Evolutionary conservation across 2,113 vertebrate species (phyloP).

Genomic region (Ornithorhynchus anatinus): DNA sequence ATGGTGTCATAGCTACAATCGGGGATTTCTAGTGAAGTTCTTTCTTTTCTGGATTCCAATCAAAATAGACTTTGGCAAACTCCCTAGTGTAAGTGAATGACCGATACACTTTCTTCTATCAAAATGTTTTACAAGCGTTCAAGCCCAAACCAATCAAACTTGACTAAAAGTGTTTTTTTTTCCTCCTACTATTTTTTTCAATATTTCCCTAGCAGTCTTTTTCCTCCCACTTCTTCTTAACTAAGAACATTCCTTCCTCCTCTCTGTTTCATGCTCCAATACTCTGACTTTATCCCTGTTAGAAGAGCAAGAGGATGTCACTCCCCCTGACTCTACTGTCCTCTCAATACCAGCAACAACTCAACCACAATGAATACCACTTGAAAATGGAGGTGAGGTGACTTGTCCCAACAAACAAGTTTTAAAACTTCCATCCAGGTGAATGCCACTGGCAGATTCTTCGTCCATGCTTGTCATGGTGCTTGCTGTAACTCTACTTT

Average conservation of each 20-base stretch:
- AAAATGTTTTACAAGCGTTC: not conserved
- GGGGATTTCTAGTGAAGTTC: too few relatives aligned
- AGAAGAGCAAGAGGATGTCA: not conserved
- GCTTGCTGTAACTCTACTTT: not conserved
- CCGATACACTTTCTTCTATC: not conserved
- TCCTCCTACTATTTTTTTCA: fast-evolving
- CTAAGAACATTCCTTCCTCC: too few relatives aligned
- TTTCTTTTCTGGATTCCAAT: not conserved
- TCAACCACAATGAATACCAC: not conserved
- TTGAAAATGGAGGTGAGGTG: slow-evolving; percentile 3
- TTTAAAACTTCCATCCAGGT: not conserved
- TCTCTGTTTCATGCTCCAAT: not conserved
- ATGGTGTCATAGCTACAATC: too few relatives aligned
- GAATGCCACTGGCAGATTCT: not conserved
- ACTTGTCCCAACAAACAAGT: not conserved
- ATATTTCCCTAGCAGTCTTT: not conserved
- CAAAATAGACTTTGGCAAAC: too few relatives aligned
- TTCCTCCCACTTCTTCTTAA: not conserved
- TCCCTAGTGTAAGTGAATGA: too few relatives aligned
- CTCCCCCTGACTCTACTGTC: not conserved
- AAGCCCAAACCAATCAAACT: not conserved
- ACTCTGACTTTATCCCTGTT: not conserved
- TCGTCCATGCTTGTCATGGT: not conserved
- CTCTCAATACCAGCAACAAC: not conserved
- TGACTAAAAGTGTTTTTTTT: not conserved